phyloP scores from a whole-genome alignment of 2,113 vertebrate genomes.

The Ptychochromis oligacanthus region DNA sequence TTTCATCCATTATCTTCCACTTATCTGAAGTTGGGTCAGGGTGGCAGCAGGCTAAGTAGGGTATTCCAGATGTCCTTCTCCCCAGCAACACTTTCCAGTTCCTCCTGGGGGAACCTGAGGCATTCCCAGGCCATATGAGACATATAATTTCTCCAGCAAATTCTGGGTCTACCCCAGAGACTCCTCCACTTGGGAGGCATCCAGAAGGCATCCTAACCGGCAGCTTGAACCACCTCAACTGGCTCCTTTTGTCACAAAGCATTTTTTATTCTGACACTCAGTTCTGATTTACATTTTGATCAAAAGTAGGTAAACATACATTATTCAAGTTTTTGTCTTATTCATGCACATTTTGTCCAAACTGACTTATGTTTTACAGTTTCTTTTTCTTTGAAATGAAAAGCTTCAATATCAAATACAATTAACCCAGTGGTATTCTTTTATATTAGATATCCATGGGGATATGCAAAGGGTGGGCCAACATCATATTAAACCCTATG shows the following conservation, averaged over 20 bases:
- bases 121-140: background rate
- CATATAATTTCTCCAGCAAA: background rate
- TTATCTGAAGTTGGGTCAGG: background rate
- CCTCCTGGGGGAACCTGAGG: background rate
- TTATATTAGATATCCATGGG: background rate
- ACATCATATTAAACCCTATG: too few species aligned
- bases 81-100: background rate
- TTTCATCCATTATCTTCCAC: too few species aligned
- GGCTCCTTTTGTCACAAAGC: background rate
- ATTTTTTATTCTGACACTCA: background rate
- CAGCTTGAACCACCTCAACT: background rate
- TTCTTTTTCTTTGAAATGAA: background rate
- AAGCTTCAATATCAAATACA: fast-evolving
- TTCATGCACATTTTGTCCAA: background rate
- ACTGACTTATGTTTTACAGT: background rate
- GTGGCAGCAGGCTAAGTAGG: background rate
- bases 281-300: background rate
- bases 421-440: background rate
- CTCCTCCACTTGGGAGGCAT: background rate
- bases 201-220: background rate
- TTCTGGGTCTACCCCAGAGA: background rate
- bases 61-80: background rate
- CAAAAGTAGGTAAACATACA: background rate
- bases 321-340: background rate
- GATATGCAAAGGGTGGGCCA: too few species aligned